Base-by-base conservation (phyloP, 2,888 invertebrate genomes). In the Cheilosia vulpina region DNA sequence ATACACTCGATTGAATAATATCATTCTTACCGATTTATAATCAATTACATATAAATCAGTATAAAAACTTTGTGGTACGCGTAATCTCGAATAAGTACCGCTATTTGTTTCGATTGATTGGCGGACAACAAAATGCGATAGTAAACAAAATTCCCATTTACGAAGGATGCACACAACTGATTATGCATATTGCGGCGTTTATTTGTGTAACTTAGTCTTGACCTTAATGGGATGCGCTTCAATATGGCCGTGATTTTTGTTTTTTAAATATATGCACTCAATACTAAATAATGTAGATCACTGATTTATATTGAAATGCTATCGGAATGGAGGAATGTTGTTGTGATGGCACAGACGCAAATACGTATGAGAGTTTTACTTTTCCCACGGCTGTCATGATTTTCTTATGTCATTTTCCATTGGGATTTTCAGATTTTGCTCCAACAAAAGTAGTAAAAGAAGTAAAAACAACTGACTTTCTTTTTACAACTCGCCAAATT, bases 151-250 rank as follows among this genome's bases (percentile, higher is more conserved):
- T 31, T n/a, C 58, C 57, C 31, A 69, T 31, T n/a, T 66, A 19
- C 5, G 38, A 41, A 38, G 19, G 38, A 50, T 55, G 19, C 41
- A 55, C 11, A 31, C 63, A 69, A 69, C 55, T 55, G 77, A 77
- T 62, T 60, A 43, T 62, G 47, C 47, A 34, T 31, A 0, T 4
- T 11, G 38, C 17, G 62, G 38, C 43, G 31, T 55, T 62, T 45
- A 68, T 53, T 50, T 68, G 45, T 62, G 24, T 77, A 55, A 55
- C 27, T 38, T 57, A 69, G 57, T 78, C 47, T 57, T 71, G 63
- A 71, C 78, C 78, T 63, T 63, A 57, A 9, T 15, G 11, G 6
- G 47, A 21, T 45, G 43, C 38, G 27, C 31, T 24, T 60, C 58
- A 68, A 60, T 68, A 68, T 76, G 52, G 60, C 76, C 24, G 24